These are phyloP conservation scores for Carlito syrichta DNA, from an alignment of 2,113 vertebrate species.

Conservation along the genomic window DNA sequence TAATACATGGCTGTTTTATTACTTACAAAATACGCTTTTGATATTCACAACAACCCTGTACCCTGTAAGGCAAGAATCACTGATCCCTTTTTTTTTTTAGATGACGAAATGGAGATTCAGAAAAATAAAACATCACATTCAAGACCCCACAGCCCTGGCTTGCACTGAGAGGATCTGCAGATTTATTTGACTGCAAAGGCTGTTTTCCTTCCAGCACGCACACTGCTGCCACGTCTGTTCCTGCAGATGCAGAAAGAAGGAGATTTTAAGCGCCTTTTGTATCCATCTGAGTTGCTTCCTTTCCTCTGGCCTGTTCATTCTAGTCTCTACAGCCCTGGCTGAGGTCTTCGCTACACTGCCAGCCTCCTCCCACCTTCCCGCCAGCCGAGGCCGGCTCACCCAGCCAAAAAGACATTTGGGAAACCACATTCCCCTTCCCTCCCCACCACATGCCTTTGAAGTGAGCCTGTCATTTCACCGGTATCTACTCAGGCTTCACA, in stretches of 20 bases:
- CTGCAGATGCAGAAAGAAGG: background rate
- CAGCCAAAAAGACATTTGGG: conserved; percentile 29
- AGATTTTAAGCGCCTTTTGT: conserved; percentile 19
- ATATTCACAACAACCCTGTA: background rate
- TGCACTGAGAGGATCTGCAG: background rate
- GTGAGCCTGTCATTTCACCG: background rate
- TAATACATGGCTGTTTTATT: background rate
- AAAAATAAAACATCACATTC: background rate
- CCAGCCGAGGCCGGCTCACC: background rate
- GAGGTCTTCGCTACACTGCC: background rate
- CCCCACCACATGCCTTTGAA: background rate
- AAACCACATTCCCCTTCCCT: background rate
- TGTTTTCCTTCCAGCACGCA: conserved; percentile 33
- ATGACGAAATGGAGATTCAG: conserved; percentile 17
- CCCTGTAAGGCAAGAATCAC: background rate
- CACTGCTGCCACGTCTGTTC: background rate
- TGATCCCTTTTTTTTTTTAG: background rate
- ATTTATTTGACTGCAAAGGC: conserved; percentile 20
- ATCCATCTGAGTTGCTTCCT: conserved; percentile 47
- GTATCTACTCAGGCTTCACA: background rate
- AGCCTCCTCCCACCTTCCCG: background rate
- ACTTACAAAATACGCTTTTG: conserved; percentile 19
- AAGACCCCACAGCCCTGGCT: background rate
- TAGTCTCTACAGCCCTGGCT: background rate
- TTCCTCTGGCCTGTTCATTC: conserved; percentile 24